Base-by-base conservation (phyloP, 2,113 vertebrate genomes). In the Alosa alosa region DNA sequence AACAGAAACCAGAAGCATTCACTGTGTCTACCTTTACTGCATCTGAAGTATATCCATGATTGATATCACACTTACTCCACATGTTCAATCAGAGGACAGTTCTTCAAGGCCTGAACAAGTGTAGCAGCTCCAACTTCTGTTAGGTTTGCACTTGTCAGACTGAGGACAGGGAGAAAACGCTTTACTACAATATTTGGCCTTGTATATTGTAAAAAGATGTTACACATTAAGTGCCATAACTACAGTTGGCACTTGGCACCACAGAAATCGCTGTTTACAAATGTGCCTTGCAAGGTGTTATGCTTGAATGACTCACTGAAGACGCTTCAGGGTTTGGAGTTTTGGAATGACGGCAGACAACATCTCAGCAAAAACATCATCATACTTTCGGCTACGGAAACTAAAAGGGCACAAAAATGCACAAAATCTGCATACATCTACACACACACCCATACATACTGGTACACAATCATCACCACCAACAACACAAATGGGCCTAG, bases 301-400 rank as follows among this genome's bases (percentile, higher is more conserved):
- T 60, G 20, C 18, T 60, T 60, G 25, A 46, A 1, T 36, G n/a
- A 92, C 97, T 95, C 93, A 99, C 97, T 96, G 94, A 0, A 99
- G 88, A 75, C 91, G 96, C 92, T 90, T 93, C 90, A 99, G 92
- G 78, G 0, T 90, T 84, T 31, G 81, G 87, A 99, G 94, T 46
- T 93, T 92, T 0, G 47, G 92, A 85, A 99, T 87, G 86, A 89
- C 90, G 86, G 88, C 94, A 8, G 96, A 94, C 88, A 99, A 93
- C 87, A 94, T 96, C 91, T 96, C 94, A 5, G 96, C 97, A 92
- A 99, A 98, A 84, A 89, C 93, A 25, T 97, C 92, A 0, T 94
- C 95, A 52, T 94, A 97, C 64, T 94, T 98, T 81, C 97, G 95
- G 85, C 96, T 94, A n/a, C 92, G 96, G 91, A 99, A 98, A 87